These are phyloP conservation scores for Acrobasis repandana DNA, from an alignment of 2,888 invertebrate species.

Conservation along the genomic window DNA sequence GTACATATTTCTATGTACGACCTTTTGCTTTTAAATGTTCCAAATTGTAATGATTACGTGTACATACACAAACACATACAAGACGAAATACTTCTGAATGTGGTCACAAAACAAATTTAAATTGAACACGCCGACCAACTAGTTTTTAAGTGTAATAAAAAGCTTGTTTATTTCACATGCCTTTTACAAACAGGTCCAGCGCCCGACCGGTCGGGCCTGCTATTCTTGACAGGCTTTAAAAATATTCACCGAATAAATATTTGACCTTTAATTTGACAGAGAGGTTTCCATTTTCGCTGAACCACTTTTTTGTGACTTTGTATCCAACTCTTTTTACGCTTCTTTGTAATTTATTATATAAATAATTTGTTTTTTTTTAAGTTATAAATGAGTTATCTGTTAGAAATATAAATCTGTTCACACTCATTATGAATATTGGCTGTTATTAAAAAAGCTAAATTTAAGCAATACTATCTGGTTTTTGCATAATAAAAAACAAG, in stretches of 20 bases:
- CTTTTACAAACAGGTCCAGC: conserved; percentile 63
- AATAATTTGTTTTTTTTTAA: not conserved
- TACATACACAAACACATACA: not conserved
- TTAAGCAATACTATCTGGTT: too few species aligned
- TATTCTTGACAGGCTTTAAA: conserved; percentile 59
- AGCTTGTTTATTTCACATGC: conserved; percentile 59
- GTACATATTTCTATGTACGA: too few species aligned
- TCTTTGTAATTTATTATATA: conserved; percentile 11
- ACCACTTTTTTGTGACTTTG: conserved; percentile 27
- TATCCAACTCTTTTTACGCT: conserved; percentile 16
- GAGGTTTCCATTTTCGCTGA: conserved; percentile 48
- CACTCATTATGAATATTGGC: too few species aligned
- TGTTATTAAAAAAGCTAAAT: too few species aligned
- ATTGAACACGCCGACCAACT: conserved; percentile 20
- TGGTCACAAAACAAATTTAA: conserved; percentile 18
- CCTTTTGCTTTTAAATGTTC: too few species aligned
- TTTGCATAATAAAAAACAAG: too few species aligned
- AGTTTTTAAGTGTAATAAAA: conserved; percentile 41
- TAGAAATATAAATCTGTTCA: too few species aligned
- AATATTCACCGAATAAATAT: conserved; percentile 64
- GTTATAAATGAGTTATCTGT: not conserved
- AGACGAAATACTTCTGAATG: conserved; percentile 21
- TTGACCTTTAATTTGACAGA: conserved; percentile 59
- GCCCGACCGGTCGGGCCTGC: conserved; percentile 53
- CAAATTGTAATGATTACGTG: not conserved